A percentile compares a stretch with the other conserved stretches of the same genome.
These are phyloP conservation scores for Artibeus jamaicensis DNA, from an alignment of 2,797 vertebrate genomes.

Conservation along the genomic window DNA sequence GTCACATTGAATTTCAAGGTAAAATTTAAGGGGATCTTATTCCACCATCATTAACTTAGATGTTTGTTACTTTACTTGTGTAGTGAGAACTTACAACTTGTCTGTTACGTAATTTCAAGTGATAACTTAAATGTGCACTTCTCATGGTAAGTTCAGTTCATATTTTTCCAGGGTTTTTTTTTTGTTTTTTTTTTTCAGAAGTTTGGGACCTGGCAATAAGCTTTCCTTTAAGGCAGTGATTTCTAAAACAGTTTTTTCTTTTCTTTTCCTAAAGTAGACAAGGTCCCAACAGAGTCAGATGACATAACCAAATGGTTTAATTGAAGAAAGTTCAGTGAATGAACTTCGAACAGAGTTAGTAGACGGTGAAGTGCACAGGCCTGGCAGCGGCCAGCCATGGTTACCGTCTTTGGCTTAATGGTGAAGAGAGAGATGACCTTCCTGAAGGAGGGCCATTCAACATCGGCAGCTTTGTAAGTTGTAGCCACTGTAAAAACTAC, in stretches of 20 bases:
- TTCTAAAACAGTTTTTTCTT: not conserved
- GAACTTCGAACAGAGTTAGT: not conserved
- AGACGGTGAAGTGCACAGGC: not conserved
- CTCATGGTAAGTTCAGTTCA: not conserved
- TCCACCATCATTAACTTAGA: not conserved
- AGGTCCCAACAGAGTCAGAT: constrained; percentile 4
- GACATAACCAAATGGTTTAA: constrained; percentile 21
- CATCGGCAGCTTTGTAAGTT: not conserved
- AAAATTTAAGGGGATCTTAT: not conserved
- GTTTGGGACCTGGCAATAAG: not conserved
- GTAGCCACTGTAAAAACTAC: not conserved
- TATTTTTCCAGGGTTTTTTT: not conserved
- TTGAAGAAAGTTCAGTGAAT: constrained; percentile 11
- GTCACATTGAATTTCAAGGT: not conserved
- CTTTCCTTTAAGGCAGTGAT: not conserved
- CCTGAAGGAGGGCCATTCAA: not conserved
- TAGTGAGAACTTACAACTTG: not conserved
- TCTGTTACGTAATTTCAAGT: not conserved
- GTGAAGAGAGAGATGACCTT: not conserved
- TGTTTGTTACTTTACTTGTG: not conserved
- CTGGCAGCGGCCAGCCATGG: not conserved
- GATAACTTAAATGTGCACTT: not conserved
- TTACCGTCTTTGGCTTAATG: not conserved
- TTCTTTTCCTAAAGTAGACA: constrained; percentile 21
- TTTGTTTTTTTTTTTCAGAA: not conserved